Evolutionary conservation across 2,113 vertebrate genomes (phyloP).

Genomic region (Leptodactylus fuscus): DNA sequence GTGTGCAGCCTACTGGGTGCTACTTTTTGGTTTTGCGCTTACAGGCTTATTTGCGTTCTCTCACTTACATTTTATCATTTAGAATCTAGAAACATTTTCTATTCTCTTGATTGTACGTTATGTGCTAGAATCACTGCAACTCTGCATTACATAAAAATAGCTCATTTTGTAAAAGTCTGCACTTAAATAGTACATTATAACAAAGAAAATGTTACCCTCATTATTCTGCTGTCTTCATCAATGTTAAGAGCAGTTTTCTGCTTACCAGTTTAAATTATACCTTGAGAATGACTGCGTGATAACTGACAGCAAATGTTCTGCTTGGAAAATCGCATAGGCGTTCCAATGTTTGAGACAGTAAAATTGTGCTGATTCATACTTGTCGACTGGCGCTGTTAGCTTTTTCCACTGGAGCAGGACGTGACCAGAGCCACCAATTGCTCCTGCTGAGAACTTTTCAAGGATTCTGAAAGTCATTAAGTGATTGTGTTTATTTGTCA

Average conservation of each 20-base stretch:
- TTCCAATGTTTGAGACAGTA: neutral
- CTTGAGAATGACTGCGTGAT: neutral
- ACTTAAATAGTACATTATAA: neutral
- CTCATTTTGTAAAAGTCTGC: neutral
- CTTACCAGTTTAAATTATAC: conserved; percentile 19
- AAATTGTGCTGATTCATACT: conserved; percentile 23
- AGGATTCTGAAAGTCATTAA: neutral
- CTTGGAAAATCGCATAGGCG: neutral
- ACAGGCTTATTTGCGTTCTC: no score
- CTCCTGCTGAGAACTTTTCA: neutral
- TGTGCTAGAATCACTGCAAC: no score
- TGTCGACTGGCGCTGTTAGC: no score
- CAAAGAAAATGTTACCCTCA: no score
- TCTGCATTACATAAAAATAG: neutral
- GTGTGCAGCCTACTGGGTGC: no score
- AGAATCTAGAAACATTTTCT: no score
- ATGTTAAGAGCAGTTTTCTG: neutral
- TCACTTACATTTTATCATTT: no score
- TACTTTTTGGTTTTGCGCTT: no score
- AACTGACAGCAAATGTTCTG: conserved; percentile 19
- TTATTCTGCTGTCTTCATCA: neutral
- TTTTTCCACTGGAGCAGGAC: neutral
- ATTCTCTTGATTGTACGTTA: no score
- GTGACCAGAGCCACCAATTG: conserved; percentile 22
- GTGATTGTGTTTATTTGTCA: neutral